Evolutionary conservation across 2,113 vertebrate genomes (phyloP).

Genomic region (Smithornis capensis): DNA sequence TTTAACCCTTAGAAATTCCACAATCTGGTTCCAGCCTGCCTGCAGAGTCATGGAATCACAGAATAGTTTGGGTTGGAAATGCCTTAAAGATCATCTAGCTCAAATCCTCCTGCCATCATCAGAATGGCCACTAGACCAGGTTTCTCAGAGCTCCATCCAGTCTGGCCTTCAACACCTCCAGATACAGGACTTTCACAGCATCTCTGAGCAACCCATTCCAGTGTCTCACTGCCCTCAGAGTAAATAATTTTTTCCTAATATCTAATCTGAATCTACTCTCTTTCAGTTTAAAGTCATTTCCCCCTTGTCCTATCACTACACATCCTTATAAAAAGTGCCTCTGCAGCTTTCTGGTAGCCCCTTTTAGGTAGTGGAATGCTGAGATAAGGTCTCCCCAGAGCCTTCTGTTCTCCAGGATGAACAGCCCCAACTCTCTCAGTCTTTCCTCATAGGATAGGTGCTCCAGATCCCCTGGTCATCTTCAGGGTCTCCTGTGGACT

Average conservation of each 20-base stretch:
- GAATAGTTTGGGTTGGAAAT: neutral
- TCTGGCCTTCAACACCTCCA: neutral
- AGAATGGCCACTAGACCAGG: accelerated
- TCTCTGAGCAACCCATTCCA: neutral
- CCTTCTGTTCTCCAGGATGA: neutral
- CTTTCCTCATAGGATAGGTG: neutral
- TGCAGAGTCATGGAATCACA: neutral
- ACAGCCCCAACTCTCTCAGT: neutral
- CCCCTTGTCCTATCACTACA: too few relatives aligned
- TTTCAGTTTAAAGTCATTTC: neutral
- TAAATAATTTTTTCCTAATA: neutral
- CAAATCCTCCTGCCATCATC: accelerated
- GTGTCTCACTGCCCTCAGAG: too few relatives aligned
- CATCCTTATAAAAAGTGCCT: neutral
- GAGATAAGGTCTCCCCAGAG: neutral
- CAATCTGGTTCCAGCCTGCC: neutral
- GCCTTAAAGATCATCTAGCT: too few relatives aligned
- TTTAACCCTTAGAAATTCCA: neutral
- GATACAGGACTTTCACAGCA: neutral
- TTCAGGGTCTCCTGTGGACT: neutral
- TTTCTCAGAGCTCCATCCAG: neutral
- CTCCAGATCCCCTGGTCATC: too few relatives aligned
- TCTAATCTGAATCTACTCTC: neutral
- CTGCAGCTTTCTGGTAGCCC: neutral
- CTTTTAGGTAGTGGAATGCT: neutral